Evolutionary conservation across 1,140 invertebrate genomes (phyloP), one percentile per base, ranked within the genome.

Genomic region (silkworm (Bombyx mori)): DNA sequence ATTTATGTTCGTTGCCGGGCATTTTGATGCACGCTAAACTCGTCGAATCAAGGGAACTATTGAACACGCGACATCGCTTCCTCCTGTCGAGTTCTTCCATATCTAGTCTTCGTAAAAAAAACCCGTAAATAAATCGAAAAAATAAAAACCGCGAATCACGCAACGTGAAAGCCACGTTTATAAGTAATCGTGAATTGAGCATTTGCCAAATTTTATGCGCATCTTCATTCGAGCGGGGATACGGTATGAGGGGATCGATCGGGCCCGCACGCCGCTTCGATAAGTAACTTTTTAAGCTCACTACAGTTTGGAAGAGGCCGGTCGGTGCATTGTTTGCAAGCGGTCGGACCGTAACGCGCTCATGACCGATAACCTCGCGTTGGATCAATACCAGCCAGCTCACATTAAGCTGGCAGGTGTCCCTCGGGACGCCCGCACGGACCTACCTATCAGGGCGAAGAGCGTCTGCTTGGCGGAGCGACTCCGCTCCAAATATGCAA

Each of bases 281-380:
- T 84, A 84, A 84, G 80, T 84, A 81, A 84, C 77, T 82, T 83
- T 86, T 86, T 85, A 75, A 77, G 78, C 67, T 83, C 75, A 56
- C 45, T 56, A 75, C 69, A 73, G 75, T 69, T 73, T 70, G 67
- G 69, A 71, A 73, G 68, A 75, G 64, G 26, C 26, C 26, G 26
- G 66, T 77, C 26, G 26, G 66, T 77, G 75, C 79, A 85, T 75
- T 74, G 66, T 73, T 75, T 74, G 72, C 67, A 68, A 71, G 61
- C 75, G 84, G 81, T 80, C 74, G 70, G 68, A 64, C 62, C 57
- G 60, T 54, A 51, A 45, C 72, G 69, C 64, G 56, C 63, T 44
- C 42, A 62, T 62, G 52, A 46, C 55, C 49, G 44, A 44, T 12
- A 47, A 46, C 35, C 43, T n/a, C 10, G 48, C 48, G 35, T 54